Evolutionary conservation across 2,888 invertebrate species (phyloP), one percentile per base, ranked within the genome.

Genomic region (Sepioteuthis lessoniana): DNA sequence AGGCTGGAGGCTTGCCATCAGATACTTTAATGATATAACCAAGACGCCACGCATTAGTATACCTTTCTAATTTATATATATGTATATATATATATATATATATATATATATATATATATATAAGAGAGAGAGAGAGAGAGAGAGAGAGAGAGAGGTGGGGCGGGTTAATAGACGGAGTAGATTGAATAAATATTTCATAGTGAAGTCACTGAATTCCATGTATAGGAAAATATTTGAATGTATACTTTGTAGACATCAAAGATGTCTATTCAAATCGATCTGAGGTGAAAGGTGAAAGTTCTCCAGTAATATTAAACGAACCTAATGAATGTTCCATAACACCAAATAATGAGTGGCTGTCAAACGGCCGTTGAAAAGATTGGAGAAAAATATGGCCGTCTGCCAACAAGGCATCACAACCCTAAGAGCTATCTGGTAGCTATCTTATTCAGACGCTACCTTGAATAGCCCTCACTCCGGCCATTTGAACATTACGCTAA

Each of bases 321-420:
- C 16, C 76, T 76, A 76, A 76, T 76, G 76, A 76, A 76, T 76
- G 76, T 76, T 76, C 76, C 76, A 76, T 76, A 76, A 76, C 76
- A 10, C 76, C 76, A 76, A 35, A 76, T 76, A 76, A 76, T n/a
- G 76, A n/a, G 16, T 35, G 76, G 76, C 76, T 76, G 76, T 16
- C 76, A 76, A n/a, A 8, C 13, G 35, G n/a, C 55, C n/a, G 76
- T 13, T 76, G 76, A 76, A 76, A 35, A 76, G n/a, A n/a, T 13
- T 10, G 76, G 76, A n/a, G n/a, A n/a, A 76, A n/a, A 35, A 76
- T 19, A 35, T 76, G 76, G 76, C 35, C 19, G 16, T 35, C n/a
- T n/a, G 76, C 76, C 76, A 76, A 76, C 16, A 76, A 35, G 16
- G n/a, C 76, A 16, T 76, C 76, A n/a, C n/a, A n/a, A 16, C 16